Base-by-base conservation (phyloP, 2,797 vertebrate species). In the Mycteria americana region DNA sequence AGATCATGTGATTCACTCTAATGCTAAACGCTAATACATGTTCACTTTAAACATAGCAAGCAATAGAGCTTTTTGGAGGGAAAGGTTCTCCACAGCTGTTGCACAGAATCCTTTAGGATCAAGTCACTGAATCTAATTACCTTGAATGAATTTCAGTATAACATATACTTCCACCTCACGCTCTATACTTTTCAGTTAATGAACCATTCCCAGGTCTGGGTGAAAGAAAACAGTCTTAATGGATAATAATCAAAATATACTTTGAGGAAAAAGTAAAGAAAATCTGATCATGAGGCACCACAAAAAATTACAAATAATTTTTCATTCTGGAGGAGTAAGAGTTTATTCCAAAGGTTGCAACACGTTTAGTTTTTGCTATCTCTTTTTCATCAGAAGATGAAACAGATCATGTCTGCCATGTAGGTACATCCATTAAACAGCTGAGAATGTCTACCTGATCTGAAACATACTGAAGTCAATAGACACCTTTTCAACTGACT, bases 401-500 rank as follows among this genome's bases (percentile, higher is more conserved):
- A 92, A 63, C 23, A 85, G 67, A 85, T 88, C 86, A 68, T 92
- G 78, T 68, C 78, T 88, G 13, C 46, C 2, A 2, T 63, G 62
- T 62, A 62, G 79, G 84, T 85, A 56, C 84, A 95, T 81, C 65
- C 35, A 95, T 92, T 95, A 95, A 83, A 72, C 3, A 6, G 63
- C 11, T 88, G 48, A 72, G 65, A 60, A 72, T 56, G 10, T 62
- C 78, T 77, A 14, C 65, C 35, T 62, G 33, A 54, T 78, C 64
- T 85, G 80, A 85, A 92, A 79, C 56, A 56, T 31, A 59, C n/a
- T 75, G 50, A 64, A 93, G 87, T 89, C 91, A 63, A 91, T 77
- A 74, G 68, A 51, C 50, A 72, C 43, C 62, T 80, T 84, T 88
- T 73, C 73, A 84, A 53, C 33, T 28, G 51, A 79, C 80, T 92